Evolutionary conservation across 2,113 vertebrate genomes (phyloP).

Genomic region (Oncorhynchus mykiss): DNA sequence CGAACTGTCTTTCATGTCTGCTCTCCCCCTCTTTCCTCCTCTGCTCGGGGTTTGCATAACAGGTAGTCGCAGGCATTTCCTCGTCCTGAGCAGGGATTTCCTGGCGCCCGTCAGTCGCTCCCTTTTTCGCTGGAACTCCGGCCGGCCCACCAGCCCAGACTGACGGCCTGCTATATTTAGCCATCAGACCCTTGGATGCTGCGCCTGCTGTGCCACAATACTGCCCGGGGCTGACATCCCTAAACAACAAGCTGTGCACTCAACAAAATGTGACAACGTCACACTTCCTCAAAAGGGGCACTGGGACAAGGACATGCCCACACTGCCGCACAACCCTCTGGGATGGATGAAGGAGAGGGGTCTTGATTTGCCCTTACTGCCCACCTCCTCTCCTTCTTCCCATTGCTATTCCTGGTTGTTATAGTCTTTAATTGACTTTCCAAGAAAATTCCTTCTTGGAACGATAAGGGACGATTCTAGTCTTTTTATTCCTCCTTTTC

Average conservation of each 20-base stretch:
- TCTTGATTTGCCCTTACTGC: constrained; percentile 7
- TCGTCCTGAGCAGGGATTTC: constrained; percentile 98
- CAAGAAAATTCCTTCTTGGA: constrained; percentile 30
- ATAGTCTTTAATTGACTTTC: constrained; percentile 22
- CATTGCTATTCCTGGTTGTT: constrained; percentile 21
- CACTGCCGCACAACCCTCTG: constrained; percentile 2
- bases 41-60: constrained; percentile 87
- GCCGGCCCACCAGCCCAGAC: constrained; percentile 21
- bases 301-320: constrained; percentile 29
- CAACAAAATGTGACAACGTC: constrained; percentile 21
- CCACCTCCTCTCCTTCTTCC: background rate
- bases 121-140: constrained; percentile 81
- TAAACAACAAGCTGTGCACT: constrained; percentile 26
- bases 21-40: constrained; percentile 60
- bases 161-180: constrained; percentile 85
- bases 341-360: constrained; percentile 7
- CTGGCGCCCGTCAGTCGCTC: constrained; percentile 98
- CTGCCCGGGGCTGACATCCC: constrained; percentile 44
- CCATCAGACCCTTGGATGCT: constrained; percentile 53
- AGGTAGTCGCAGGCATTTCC: constrained; percentile 99
- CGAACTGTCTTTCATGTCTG: constrained; percentile 66
- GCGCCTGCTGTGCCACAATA: constrained; percentile 73
- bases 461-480: constrained; percentile 17
- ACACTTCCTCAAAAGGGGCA: constrained; percentile 60
- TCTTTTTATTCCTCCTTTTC: background rate